Base-by-base conservation (phyloP, 2,888 invertebrate genomes). In the Aphelenchoides bicaudatus region DNA sequence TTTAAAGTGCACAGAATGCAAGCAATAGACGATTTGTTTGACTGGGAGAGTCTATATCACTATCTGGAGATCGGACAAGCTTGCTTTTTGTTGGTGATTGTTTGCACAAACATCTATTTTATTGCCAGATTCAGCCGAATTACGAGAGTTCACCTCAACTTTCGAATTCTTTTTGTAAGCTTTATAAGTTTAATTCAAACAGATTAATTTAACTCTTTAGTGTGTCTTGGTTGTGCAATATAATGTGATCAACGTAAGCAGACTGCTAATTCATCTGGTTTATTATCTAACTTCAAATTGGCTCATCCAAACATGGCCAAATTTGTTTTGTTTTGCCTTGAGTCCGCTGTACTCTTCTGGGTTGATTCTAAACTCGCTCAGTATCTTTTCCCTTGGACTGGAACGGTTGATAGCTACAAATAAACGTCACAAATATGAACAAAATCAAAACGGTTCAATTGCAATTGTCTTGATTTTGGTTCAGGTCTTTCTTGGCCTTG, bases 111-210 rank as follows among this genome's bases (percentile, higher is more conserved):
- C 23, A n/a, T 43, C 43, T 43, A 10, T n/a, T 43, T 43, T 8
- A n/a, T 43, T 19, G 10, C 6, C 21, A 43, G 25, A n/a, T n/a
- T 43, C n/a, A 6, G 23, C 21, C 16, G 25, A 25, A 43, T 34
- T 34, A 13, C 43, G 43, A n/a, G 16, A 21, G 8, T 43, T 6
- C 43, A 43, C 25, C 43, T 43, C 23, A 43, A 43, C 23, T 43
- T 43, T n/a, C 43, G 43, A 43, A 10, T 43, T 43, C 43, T 43
- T 43, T 43, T 43, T 19, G 43, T n/a, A 43, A 43, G 16, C 25
- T 10, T 10, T 6, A 13, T 34, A 13, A 13, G 13, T 34, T 16
- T 16, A 34, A 13, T 34, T 13, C 34, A 13, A 13, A 34, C 34
- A 34, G 16, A 34, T 13, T 34, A 34, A 13, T 34, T 13, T 13